Conservation (phyloP, 2,113 vertebrate species). For the Otis tarda region DNA sequence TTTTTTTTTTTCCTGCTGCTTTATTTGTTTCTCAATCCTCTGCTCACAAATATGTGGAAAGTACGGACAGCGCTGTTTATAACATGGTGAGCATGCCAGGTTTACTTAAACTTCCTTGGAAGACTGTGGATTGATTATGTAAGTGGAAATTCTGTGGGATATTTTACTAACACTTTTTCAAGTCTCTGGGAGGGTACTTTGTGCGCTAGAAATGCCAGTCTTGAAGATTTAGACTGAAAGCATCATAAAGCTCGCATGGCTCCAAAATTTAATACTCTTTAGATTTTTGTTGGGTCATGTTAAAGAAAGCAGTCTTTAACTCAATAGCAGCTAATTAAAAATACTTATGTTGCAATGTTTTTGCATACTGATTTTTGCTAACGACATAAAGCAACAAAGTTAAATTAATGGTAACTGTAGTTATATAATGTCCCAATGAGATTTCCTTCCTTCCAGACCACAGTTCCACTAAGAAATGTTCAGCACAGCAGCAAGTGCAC, state of each 20-base stretch:
- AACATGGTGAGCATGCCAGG: neutral
- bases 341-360: neutral
- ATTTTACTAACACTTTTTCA: constrained; percentile 4
- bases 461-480: neutral
- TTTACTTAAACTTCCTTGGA: constrained; percentile 20
- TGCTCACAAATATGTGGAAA: neutral
- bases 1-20: neutral
- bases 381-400: neutral
- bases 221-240: neutral
- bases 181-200: neutral
- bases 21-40: neutral
- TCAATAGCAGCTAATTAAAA: constrained; percentile 5
- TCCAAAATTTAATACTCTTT: neutral
- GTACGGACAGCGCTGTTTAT: neutral
- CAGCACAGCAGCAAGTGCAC: neutral
- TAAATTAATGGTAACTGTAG: neutral
- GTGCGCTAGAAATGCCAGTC: neutral
- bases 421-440: constrained; percentile 1
- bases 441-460: neutral
- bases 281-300: neutral
- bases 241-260: neutral
- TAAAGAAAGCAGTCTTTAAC: neutral
- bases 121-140: neutral
- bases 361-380: constrained; percentile 13
- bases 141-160: constrained; percentile 3